Evolutionary conservation across 2,888 invertebrate species (phyloP).

Genomic region (Spodoptera exigua): DNA sequence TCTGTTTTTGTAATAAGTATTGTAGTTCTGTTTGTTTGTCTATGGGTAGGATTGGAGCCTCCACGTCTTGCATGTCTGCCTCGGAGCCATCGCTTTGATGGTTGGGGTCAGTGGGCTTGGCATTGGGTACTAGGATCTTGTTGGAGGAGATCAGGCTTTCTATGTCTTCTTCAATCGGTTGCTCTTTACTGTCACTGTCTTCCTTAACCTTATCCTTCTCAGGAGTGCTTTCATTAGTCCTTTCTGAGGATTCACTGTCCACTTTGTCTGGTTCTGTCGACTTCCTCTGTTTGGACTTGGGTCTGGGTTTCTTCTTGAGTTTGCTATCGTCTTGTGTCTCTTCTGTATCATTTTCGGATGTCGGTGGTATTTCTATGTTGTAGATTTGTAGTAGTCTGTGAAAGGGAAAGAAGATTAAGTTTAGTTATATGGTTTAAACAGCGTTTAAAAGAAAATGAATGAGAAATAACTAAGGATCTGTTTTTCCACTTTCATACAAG

Average conservation of each 20-base stretch:
- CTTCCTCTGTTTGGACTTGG: constrained; percentile 81
- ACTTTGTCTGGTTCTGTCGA: constrained; percentile 77
- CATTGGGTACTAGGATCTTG: constrained; percentile 83
- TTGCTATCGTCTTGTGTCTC: constrained; percentile 78
- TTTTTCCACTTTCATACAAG: too few species aligned
- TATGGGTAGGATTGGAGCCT: constrained; percentile 72
- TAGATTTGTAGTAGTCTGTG: constrained; percentile 93
- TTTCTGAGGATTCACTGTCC: constrained; percentile 77
- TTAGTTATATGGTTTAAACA: constrained; percentile 4
- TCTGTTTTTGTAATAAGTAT: constrained; percentile 84
- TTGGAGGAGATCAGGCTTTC: constrained; percentile 87
- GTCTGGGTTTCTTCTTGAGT: constrained; percentile 80
- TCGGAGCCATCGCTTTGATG: constrained; percentile 76
- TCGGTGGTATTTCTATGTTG: constrained; percentile 91
- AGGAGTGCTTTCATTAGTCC: constrained; percentile 77
- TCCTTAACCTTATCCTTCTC: constrained; percentile 71
- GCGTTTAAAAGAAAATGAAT: neutral
- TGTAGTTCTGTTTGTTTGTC: constrained; percentile 87
- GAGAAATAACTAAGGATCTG: too few species aligned
- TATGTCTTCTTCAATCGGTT: constrained; percentile 82
- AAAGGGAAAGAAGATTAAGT: neutral
- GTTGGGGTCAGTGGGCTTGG: constrained; percentile 66
- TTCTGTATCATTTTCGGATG: constrained; percentile 84
- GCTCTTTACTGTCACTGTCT: constrained; percentile 57
- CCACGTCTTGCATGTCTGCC: constrained; percentile 73